phyloP scores from a whole-genome alignment of 2,888 invertebrate species.

The Drosophila eohydei region DNA sequence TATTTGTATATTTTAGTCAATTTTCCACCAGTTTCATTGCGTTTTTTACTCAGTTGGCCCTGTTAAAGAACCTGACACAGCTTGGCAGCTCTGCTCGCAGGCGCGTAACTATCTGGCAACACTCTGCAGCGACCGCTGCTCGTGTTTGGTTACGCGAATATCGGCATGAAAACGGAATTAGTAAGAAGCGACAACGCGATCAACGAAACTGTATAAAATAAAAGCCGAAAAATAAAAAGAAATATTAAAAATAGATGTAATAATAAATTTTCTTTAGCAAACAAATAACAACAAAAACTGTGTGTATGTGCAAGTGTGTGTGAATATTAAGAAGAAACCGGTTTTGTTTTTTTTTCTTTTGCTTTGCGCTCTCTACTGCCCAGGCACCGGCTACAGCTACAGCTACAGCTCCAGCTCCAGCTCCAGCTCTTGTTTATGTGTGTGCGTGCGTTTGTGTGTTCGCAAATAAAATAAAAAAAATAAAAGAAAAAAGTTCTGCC shows the following conservation, averaged over 20 bases:
- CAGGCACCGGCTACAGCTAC: conserved; percentile 49
- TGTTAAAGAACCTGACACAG: conserved; percentile 32
- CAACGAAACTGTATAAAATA: conserved; percentile 39
- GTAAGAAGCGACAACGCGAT: conserved; percentile 56
- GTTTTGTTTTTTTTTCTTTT: conserved; percentile 26
- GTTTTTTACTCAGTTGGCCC: conserved; percentile 15
- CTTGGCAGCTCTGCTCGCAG: conserved; percentile 39
- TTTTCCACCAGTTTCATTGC: background rate
- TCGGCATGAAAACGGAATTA: conserved; percentile 58
- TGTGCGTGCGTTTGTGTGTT: conserved; percentile 38
- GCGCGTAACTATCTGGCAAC: conserved; percentile 57
- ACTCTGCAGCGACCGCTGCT: conserved; percentile 37
- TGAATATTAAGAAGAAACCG: conserved; percentile 52
- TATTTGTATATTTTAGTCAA: background rate
- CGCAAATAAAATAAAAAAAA: conserved; percentile 30
- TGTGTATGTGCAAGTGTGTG: conserved; percentile 34
- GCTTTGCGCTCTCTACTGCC: conserved; percentile 29
- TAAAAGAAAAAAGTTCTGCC: conserved; percentile 60
- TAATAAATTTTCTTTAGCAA: conserved; percentile 30
- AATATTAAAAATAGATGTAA: conserved; percentile 26
- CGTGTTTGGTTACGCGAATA: conserved; percentile 65
- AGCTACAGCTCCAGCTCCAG: conserved; percentile 16
- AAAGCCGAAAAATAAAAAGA: conserved; percentile 32
- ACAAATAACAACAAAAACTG: conserved; percentile 11
- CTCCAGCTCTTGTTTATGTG: conserved; percentile 40